Base-by-base conservation (phyloP, 2,797 vertebrate species). In the Arrhamphus sclerolepis region DNA sequence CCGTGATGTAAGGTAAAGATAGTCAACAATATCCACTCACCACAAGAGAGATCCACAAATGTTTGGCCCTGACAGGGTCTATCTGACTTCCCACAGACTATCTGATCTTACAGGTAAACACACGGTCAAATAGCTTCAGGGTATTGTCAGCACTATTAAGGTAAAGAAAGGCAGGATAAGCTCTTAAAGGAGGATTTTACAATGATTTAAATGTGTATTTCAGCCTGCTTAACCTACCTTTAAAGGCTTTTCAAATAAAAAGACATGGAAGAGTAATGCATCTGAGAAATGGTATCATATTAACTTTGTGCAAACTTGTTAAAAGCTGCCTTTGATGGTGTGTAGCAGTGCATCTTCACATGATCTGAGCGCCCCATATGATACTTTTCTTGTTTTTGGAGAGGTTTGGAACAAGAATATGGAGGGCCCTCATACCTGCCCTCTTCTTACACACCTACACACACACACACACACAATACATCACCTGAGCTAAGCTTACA, bases 81-180 rank as follows among this genome's bases (percentile, higher is more conserved):
- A 90, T 89, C 90, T 82, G 73, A 84, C 87, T 88, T 89, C 88
- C 89, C 82, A 82, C 70, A 70, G 75, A 78, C 85, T 88, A 89
- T 90, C 86, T 87, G 89, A 91, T 90, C 77, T 66, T 71, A 60
- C 75, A 84, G 72, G 87, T 89, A 90, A 91, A 89, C 90, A 89
- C 72, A 72, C 66, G 87, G 81, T 82, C 86, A 85, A 84, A 87
- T 70, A 80, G 82, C 84, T 74, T n/a, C 46, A 10, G 72, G 81
- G 82, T 66, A 82, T 89, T 89, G 83, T 87, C 21, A 46, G 75
- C 6, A 18, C 76, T 69, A 74, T 85, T 83, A 82, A 75, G 78
- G 42, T 46, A 46, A 56, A 20, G 14, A 56, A 70, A 70, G 72
- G 24, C 62, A 29, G 56, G 64, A 46, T 78, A 64, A 26, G 62